Evolutionary conservation across 2,113 vertebrate species (phyloP).

Genomic region (Oxyruncus cristatus): DNA sequence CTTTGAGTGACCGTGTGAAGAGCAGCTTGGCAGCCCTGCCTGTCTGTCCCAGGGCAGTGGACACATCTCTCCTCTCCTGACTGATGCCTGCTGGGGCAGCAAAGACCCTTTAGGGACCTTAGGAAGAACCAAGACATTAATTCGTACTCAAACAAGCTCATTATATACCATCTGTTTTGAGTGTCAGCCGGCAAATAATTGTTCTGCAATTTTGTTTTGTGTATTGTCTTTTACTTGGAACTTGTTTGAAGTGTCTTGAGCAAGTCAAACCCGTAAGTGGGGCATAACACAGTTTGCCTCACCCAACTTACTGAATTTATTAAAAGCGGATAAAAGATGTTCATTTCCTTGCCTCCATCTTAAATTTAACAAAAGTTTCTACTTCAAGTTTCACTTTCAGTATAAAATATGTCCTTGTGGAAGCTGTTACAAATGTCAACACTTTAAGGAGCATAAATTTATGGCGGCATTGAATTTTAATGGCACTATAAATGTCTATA

Average conservation of each 20-base stretch:
- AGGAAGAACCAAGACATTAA: background rate
- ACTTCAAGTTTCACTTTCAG: constrained; percentile 79
- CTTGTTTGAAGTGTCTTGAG: background rate
- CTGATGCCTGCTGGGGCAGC: background rate
- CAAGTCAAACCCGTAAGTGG: background rate
- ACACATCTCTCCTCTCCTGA: background rate
- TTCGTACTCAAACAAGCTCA: background rate
- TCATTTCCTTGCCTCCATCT: background rate
- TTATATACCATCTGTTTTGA: background rate
- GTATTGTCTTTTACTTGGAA: background rate
- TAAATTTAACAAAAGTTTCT: constrained; percentile 77
- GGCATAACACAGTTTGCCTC: background rate
- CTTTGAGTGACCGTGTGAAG: background rate
- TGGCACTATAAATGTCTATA: constrained; percentile 79
- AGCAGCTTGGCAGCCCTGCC: background rate
- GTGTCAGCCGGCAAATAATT: background rate
- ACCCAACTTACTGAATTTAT: background rate
- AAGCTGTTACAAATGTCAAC: constrained; percentile 81
- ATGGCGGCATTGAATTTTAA: constrained; percentile 82
- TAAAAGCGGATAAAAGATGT: background rate
- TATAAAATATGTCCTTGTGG: constrained; percentile 83
- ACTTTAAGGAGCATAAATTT: constrained; percentile 80
- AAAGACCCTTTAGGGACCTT: background rate
- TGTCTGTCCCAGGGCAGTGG: background rate
- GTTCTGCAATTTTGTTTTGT: background rate